Conservation (phyloP, 2,113 vertebrate genomes). For the Corythaeola cristata region DNA sequence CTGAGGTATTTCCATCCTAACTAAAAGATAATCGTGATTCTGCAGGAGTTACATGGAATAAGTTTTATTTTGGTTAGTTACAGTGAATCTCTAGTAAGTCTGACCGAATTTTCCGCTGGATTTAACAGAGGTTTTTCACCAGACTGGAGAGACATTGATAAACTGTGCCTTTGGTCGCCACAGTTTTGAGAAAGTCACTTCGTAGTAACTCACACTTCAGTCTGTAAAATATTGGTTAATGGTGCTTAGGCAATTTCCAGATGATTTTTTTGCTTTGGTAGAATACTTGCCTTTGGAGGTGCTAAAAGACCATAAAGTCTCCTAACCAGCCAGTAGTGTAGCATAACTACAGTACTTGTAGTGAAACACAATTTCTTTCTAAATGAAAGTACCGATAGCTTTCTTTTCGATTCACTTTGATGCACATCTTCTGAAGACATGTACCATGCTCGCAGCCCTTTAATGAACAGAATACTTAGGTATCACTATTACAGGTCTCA, state of each 20-base stretch:
- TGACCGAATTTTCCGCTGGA: not conserved
- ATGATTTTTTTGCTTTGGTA: conserved; percentile 51
- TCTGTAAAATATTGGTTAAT: conserved; percentile 42
- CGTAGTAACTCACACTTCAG: conserved; percentile 24
- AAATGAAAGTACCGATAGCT: conserved; percentile 52
- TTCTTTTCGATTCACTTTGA: conserved; percentile 44
- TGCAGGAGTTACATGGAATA: not conserved
- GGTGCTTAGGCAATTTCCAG: conserved; percentile 57
- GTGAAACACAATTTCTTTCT: conserved; percentile 60
- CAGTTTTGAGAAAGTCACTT: conserved; percentile 37
- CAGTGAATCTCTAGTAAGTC: conserved; percentile 9
- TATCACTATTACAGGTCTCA: conserved; percentile 21
- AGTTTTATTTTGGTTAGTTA: conserved; percentile 5
- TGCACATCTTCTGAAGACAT: conserved; percentile 47
- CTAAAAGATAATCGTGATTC: not conserved
- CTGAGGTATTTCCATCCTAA: conserved; percentile 33
- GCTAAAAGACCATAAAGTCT: conserved; percentile 71
- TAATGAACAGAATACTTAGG: not conserved
- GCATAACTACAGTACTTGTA: conserved; percentile 68
- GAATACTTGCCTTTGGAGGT: conserved; percentile 74
- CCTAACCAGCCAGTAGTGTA: conserved; percentile 70
- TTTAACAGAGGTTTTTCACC: conserved; percentile 31
- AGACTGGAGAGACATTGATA: conserved; percentile 12
- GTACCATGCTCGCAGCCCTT: not conserved
- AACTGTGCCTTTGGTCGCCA: conserved; percentile 61